Base-by-base conservation (phyloP, 2,113 vertebrate genomes). In the Siniperca knerii region DNA sequence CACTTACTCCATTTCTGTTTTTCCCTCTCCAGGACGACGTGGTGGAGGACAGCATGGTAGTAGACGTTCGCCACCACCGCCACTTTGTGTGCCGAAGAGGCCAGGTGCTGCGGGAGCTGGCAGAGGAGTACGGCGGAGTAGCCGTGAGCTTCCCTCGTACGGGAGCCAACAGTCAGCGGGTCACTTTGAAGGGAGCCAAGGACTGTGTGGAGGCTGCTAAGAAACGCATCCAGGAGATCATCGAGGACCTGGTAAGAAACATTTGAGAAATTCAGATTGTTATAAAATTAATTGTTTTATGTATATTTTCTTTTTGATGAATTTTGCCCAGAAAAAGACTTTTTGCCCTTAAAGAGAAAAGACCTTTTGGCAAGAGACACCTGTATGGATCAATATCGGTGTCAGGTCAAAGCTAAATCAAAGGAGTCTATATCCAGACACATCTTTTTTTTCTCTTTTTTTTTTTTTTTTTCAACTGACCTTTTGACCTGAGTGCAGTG, bases 191-290 rank as follows among this genome's bases (percentile, higher is more conserved):
- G 88, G 96, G 96, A 29, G 95, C 96, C 18, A 96, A 96, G 80
- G 95, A 96, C 87, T 97, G 96, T 2, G 95, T 97, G 70, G 94
- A 96, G 35, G 96, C 95, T 0, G 96, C 95, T 25, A 97, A 96
- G 88, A 96, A 90, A 80, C 92, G 95, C 71, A 96, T 97, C 60
- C 93, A 95, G 89, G 96, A 96, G 83, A 95, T 97, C 75, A 94
- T 96, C 13, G 89, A 92, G 48, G 96, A 96, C 83, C 91, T 97
- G 92, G 96, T 97, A 16, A 82, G 84, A 37, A 9, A 42, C 21
- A 0, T 15, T 66, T 13, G 15, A 58, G 2, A 42, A 23, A 62
- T 7, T 29, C 5, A 15, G 5, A 4, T 25, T 11, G 6, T 58
- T 58, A 48, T 15, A 15, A 48, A 5, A 46, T 46, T 42, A 8